phyloP scores from a whole-genome alignment of 2,113 vertebrate genomes.

The Cnemophilus loriae region DNA sequence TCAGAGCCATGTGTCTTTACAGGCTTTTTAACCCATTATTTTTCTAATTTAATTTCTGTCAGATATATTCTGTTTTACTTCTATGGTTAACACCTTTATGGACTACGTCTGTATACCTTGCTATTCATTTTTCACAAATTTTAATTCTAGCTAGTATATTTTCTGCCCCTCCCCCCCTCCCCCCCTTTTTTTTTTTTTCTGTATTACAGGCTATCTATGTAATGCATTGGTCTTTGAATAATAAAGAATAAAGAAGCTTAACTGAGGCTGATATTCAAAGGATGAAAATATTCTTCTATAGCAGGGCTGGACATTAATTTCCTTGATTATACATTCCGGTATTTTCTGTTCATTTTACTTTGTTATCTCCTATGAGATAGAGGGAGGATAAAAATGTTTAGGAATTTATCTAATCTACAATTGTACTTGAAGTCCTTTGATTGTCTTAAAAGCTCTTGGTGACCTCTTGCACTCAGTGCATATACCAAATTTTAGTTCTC shows the following conservation, averaged over 20 bases:
- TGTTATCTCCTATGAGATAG: background rate
- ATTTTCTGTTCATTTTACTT: constrained; percentile 31
- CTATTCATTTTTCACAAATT: background rate
- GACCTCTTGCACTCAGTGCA: constrained; percentile 33
- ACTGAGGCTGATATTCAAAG: background rate
- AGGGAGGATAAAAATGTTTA: constrained; percentile 2
- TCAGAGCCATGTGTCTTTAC: background rate
- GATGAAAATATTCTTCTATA: background rate
- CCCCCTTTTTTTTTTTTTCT: background rate
- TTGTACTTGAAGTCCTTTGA: constrained; percentile 37
- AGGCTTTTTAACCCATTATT: background rate
- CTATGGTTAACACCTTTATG: background rate
- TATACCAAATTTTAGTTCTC: background rate
- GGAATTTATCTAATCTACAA: constrained; percentile 26
- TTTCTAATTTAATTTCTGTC: background rate
- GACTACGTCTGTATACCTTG: background rate
- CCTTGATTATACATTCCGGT: background rate
- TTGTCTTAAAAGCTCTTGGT: constrained; percentile 63
- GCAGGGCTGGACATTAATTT: background rate
- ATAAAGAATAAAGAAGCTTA: background rate
- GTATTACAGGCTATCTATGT: background rate
- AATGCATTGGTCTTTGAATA: background rate
- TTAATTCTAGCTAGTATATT: background rate
- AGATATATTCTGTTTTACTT: background rate
- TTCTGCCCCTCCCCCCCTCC: background rate